Conservation (phyloP, 2,113 vertebrate species). For the Sula dactylatra region DNA sequence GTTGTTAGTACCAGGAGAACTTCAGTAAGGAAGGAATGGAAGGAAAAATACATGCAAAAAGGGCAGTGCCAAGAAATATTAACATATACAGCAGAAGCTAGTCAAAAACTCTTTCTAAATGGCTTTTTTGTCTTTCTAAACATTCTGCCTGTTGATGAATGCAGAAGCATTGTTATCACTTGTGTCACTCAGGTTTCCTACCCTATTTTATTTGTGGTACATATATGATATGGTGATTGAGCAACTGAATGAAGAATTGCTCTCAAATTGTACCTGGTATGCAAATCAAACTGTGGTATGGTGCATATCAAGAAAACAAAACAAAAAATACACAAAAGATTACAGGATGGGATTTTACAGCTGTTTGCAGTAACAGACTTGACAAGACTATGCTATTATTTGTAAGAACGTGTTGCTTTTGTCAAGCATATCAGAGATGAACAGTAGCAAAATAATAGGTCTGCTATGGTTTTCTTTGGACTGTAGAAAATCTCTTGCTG, state of each 20-base stretch:
- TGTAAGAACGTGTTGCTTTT: not conserved
- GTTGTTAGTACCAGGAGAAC: not conserved
- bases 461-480: not conserved
- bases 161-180: not conserved
- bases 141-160: not conserved
- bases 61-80: not conserved
- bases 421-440: not conserved
- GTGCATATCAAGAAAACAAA: not conserved
- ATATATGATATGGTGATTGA: not conserved
- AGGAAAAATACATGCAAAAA: not conserved
- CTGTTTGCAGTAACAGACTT: not conserved
- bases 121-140: not conserved
- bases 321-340: not conserved
- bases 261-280: not conserved
- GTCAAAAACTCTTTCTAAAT: not conserved
- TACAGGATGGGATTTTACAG: not conserved
- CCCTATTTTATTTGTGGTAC: not conserved
- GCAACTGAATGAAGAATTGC: not conserved
- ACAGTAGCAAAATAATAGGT: not conserved
- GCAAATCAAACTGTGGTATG: not conserved
- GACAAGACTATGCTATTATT: not conserved
- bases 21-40: not conserved
- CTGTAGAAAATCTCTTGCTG: not conserved
- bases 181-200: not conserved
- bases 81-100: not conserved